Percentiles rank a stretch among this genome's conserved stretches.
These are phyloP conservation scores for Edolisoma coerulescens DNA, from an alignment of 2,113 vertebrate genomes.

Conservation along the genomic window DNA sequence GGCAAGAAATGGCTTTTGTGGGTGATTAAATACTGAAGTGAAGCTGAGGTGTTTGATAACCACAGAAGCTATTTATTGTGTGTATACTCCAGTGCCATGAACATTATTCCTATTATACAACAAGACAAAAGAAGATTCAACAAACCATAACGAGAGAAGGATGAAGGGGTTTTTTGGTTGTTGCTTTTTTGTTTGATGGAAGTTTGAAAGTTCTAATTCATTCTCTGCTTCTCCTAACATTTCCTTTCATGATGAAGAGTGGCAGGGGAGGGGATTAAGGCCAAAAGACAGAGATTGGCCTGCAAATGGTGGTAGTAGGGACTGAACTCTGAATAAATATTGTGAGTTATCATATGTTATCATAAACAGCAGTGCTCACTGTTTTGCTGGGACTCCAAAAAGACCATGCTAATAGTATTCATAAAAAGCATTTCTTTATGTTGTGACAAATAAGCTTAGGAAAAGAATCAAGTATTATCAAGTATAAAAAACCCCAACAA, in stretches of 20 bases:
- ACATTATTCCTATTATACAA: conserved; percentile 73
- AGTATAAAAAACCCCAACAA: background rate
- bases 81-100: conserved; percentile 73
- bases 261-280: background rate
- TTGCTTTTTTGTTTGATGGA: conserved; percentile 32
- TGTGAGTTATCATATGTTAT: background rate
- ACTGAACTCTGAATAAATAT: background rate
- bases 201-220: conserved; percentile 58
- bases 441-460: background rate
- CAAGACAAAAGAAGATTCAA: conserved; percentile 71
- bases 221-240: conserved; percentile 14
- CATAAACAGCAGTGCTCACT: background rate
- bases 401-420: background rate
- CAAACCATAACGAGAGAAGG: conserved; percentile 67
- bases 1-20: conserved; percentile 68
- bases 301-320: background rate
- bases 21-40: conserved; percentile 72
- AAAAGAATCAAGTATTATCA: background rate
- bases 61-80: conserved; percentile 69
- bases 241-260: background rate
- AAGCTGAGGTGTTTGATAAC: conserved; percentile 75
- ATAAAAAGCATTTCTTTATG: background rate
- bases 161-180: conserved; percentile 22
- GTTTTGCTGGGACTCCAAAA: background rate
- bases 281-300: background rate